phyloP scores from a whole-genome alignment of 2,113 vertebrate genomes.

The Heterotilapia buettikoferi region DNA sequence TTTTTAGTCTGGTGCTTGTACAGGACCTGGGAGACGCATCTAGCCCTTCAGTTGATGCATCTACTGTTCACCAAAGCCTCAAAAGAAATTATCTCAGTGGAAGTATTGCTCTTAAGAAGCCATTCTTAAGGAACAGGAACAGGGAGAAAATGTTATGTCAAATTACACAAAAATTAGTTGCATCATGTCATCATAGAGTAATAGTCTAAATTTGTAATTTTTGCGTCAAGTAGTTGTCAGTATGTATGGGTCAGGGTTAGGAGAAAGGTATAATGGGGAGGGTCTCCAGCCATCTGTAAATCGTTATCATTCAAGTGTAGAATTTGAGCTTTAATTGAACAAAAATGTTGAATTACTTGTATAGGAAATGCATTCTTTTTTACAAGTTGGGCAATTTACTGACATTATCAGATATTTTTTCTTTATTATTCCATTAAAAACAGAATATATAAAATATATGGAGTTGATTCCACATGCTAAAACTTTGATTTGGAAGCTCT shows the following conservation, averaged over 20 bases:
- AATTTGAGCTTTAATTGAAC: not conserved
- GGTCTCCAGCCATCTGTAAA: not conserved
- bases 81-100: not conserved
- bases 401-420: not conserved
- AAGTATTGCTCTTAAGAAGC: not conserved
- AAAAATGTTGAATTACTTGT: not conserved
- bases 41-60: not conserved
- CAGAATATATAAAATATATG: not conserved
- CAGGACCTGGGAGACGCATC: not conserved
- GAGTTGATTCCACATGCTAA: not conserved
- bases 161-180: not conserved
- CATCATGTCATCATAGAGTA: not conserved
- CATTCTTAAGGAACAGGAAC: not conserved
- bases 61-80: not conserved
- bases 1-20: not conserved
- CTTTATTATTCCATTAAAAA: not conserved
- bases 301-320: not conserved
- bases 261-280: not conserved
- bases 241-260: not conserved
- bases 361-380: not conserved
- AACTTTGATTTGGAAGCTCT: not conserved
- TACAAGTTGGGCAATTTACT: not conserved
- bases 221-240: accelerated
- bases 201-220: not conserved
- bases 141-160: not conserved